phyloP scores from a whole-genome alignment of 2,888 invertebrate species.

The Pelosia muscerda region DNA sequence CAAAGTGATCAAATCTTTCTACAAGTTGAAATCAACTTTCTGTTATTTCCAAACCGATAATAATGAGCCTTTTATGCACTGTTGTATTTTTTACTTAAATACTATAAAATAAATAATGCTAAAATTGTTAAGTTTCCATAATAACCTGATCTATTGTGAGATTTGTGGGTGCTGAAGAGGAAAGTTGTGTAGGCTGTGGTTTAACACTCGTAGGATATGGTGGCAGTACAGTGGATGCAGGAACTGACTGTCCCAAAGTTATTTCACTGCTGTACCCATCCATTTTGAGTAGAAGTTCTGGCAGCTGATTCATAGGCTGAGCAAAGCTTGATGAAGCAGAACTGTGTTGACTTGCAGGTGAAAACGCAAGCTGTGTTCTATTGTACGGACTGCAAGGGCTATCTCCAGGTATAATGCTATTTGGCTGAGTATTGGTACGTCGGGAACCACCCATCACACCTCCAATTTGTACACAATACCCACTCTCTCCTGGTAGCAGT shows the following conservation, averaged over 20 bases:
- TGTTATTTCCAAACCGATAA: too few species aligned
- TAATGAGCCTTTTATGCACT: too few species aligned
- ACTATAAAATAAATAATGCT: not conserved
- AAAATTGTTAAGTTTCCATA: constrained; percentile 10
- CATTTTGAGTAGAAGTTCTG: constrained; percentile 90
- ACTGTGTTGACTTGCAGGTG: constrained; percentile 89
- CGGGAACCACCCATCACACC: constrained; percentile 81
- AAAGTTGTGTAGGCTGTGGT: constrained; percentile 89
- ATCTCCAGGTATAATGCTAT: constrained; percentile 65
- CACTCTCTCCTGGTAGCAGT: constrained; percentile 90
- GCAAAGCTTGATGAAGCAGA: constrained; percentile 84
- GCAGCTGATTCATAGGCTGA: constrained; percentile 79
- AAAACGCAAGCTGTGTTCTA: constrained; percentile 85
- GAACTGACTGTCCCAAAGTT: constrained; percentile 88
- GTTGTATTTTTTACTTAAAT: too few species aligned
- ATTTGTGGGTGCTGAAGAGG: constrained; percentile 95
- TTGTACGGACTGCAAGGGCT: constrained; percentile 86
- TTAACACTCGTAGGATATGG: constrained; percentile 76
- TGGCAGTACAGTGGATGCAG: constrained; percentile 85
- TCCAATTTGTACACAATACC: constrained; percentile 84
- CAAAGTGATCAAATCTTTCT: too few species aligned
- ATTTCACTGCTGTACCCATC: constrained; percentile 86
- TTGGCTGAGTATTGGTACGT: constrained; percentile 61
- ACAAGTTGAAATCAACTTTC: too few species aligned
- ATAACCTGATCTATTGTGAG: constrained; percentile 90